Percentiles rank a stretch among this genome's conserved stretches.
Conservation (phyloP, 2,113 vertebrate species). For the Syngnathus scovelli region DNA sequence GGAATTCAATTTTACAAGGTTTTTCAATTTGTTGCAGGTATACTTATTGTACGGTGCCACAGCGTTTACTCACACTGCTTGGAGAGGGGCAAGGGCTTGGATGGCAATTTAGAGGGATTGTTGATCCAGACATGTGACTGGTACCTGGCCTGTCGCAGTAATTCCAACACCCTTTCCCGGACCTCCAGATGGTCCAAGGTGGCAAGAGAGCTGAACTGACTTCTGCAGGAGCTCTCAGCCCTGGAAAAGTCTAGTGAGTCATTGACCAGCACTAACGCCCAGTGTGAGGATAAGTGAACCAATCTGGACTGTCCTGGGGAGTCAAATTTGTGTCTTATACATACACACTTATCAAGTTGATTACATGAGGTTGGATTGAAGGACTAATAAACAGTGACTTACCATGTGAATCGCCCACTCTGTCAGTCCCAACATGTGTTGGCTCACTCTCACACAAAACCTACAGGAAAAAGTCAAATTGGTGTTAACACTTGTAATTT, state of each 20-base stretch:
- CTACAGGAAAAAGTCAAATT: constrained; percentile 34
- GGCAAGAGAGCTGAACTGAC: constrained; percentile 71
- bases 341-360: neutral
- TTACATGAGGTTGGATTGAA: neutral
- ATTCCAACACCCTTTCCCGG: constrained; percentile 22
- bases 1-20: neutral
- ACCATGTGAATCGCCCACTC: constrained; percentile 41
- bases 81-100: constrained; percentile 23
- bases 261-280: constrained; percentile 70
- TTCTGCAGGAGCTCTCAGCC: constrained; percentile 73
- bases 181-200: constrained; percentile 29
- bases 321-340: neutral
- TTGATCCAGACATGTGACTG: constrained; percentile 69
- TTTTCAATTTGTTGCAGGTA: neutral
- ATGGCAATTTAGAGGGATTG: constrained; percentile 20
- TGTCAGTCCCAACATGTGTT: constrained; percentile 39
- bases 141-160: constrained; percentile 54
- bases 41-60: neutral
- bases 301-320: constrained; percentile 45
- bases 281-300: constrained; percentile 54
- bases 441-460: constrained; percentile 53
- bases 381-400: constrained; percentile 32
- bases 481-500: neutral
- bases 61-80: constrained; percentile 59
- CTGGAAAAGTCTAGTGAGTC: constrained; percentile 69